Percentiles rank a stretch among this genome's conserved stretches.
phyloP scores from a whole-genome alignment of 2,888 invertebrate species.

The Microctonus hyperodae region DNA sequence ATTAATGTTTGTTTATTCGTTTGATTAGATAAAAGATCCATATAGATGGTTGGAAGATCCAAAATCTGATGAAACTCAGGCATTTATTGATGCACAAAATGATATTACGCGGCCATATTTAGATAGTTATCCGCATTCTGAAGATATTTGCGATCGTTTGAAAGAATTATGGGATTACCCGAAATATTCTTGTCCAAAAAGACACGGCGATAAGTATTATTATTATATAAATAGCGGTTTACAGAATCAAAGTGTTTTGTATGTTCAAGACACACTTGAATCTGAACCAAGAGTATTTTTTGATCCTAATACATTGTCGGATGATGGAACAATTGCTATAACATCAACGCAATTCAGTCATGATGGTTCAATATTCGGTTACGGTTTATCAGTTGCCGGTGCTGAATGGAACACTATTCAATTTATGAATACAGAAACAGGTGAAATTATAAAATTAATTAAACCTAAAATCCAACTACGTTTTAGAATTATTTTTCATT shows the following conservation, averaged over 20 bases:
- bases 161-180: constrained; percentile 96
- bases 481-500: no score
- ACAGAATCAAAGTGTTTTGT: constrained; percentile 96
- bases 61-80: constrained; percentile 87
- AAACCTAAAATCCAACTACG: no score
- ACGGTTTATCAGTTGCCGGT: constrained; percentile 90
- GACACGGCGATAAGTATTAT: constrained; percentile 86
- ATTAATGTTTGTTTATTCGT: background rate
- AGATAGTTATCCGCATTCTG: constrained; percentile 76
- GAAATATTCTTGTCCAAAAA: constrained; percentile 89
- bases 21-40: constrained; percentile 79
- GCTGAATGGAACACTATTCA: constrained; percentile 96
- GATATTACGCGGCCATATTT: constrained; percentile 86
- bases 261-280: constrained; percentile 81
- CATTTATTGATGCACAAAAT: constrained; percentile 91
- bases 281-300: constrained; percentile 85
- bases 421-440: constrained; percentile 77
- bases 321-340: constrained; percentile 89
- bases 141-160: constrained; percentile 78
- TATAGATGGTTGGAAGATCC: constrained; percentile 98
- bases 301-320: constrained; percentile 92
- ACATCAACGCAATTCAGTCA: constrained; percentile 82
- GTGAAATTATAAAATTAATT: constrained; percentile 57
- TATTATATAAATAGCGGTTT: constrained; percentile 93
- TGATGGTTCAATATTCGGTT: constrained; percentile 89